These are phyloP conservation scores for Heliconius hermathena DNA, from an alignment of 1,140 invertebrate genomes.

Conservation along the genomic window DNA sequence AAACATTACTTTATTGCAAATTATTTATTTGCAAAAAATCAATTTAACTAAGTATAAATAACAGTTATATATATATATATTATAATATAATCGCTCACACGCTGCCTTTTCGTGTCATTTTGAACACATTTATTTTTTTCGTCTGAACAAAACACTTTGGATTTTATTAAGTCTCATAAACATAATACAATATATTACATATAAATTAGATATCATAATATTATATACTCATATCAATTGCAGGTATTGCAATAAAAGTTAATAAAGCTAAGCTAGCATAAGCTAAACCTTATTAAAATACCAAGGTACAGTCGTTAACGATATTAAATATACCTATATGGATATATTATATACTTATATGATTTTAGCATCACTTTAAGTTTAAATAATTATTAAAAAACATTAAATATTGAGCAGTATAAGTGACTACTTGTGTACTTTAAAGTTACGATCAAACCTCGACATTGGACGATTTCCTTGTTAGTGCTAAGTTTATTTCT, in stretches of 20 bases:
- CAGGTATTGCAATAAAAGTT: too few relatives aligned
- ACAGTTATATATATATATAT: neutral
- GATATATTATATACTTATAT: neutral
- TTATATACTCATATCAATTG: too few relatives aligned
- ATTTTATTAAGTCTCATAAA: neutral
- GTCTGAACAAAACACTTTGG: neutral
- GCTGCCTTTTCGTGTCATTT: neutral
- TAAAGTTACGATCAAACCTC: neutral
- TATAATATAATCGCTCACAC: neutral
- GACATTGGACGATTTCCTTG: neutral
- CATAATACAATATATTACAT: neutral
- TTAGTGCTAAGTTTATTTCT: neutral
- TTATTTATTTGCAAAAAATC: slow-evolving; percentile 1
- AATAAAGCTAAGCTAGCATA: too few relatives aligned
- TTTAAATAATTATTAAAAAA: neutral
- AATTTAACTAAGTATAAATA: neutral
- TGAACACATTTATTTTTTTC: neutral
- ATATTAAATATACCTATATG: neutral
- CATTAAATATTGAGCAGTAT: neutral
- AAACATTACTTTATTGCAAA: neutral
- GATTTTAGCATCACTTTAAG: neutral
- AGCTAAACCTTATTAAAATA: neutral
- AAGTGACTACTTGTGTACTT: neutral
- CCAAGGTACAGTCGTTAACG: neutral
- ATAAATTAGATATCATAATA: neutral